Evolutionary conservation across 2,888 invertebrate genomes (phyloP), one percentile per base, ranked within the genome.

Genomic region (Germaria angustata): DNA sequence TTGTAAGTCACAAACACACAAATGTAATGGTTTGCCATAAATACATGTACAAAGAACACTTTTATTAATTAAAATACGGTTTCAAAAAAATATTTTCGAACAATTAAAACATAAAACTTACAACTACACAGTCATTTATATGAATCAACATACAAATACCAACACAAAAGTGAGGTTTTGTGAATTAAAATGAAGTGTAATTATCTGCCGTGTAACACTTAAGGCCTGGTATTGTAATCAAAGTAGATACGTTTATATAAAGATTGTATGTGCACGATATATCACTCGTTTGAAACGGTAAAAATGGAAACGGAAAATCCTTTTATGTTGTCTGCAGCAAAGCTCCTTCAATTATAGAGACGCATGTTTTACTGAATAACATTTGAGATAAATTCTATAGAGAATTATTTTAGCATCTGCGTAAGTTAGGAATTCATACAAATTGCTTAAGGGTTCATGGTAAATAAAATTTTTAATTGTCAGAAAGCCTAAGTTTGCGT

Each of bases 211-310:
- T 15, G 44, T 44, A 53, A 15, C 61, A 68, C 51, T 34, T 24
- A 75, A 75, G 63, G 80, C 61, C 65, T 32, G 22, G 61, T 46
- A 46, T 53, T 22, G 6, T 63, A 63, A 63, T 53, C 15, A 34
- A 4, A 53, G 49, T 44, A 57, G 20, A 6, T n/a, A 32, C 6
- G 8, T 28, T 9, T 6, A 28, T 36, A 28, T 20, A 24, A 4
- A 57, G 28, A 57, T n/a, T 28, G 28, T 28, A 28, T 28, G 28
- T 28, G 6, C n/a, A n/a, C n/a, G n/a, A n/a, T n/a, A n/a, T n/a
- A 24, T 28, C 44, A 46, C 20, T 46, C n/a, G n/a, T 7, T 53
- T 68, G 17, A 9, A 41, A 44, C 13, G 13, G n/a, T 13, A 65
- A 17, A 65, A 57, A 28, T 17, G 44, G 41, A 57, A 49, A 20